Conservation (phyloP, 2,888 invertebrate species). For the Agriopis leucophaearia region DNA sequence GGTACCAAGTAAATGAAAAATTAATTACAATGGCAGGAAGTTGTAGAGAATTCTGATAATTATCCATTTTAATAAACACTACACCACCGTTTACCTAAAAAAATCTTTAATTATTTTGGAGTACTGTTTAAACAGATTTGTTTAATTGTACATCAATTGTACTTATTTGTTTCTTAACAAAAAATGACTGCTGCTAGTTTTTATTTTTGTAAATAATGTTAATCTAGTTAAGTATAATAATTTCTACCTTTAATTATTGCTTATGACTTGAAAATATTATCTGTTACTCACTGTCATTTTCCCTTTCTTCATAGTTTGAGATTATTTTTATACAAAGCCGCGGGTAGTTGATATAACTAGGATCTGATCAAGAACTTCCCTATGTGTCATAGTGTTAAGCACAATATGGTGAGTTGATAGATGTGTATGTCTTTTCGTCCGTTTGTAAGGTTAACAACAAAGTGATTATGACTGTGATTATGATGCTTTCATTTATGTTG, state of each 20-base stretch:
- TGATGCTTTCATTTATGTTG: too few species aligned
- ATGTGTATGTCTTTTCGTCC: too few species aligned
- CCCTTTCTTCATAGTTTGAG: too few species aligned
- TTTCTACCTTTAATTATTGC: conserved; percentile 37
- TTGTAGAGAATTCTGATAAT: conserved; percentile 18
- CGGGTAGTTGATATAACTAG: too few species aligned
- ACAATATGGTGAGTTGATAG: too few species aligned
- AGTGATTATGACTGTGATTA: too few species aligned
- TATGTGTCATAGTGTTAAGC: too few species aligned
- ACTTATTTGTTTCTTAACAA: conserved; percentile 19
- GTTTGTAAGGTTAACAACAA: too few species aligned
- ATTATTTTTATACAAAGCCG: too few species aligned
- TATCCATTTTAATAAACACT: neutral
- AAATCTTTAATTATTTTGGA: conserved; percentile 9
- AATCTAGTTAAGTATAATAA: conserved; percentile 14
- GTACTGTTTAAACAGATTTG: conserved; percentile 1
- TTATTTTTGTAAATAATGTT: conserved; percentile 13
- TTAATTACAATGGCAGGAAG: conserved; percentile 52
- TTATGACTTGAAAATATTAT: conserved; percentile 28
- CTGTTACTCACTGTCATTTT: too few species aligned
- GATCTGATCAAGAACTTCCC: too few species aligned
- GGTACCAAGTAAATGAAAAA: conserved; percentile 54
- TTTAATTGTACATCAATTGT: conserved; percentile 18
- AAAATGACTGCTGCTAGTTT: neutral
- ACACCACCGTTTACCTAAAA: conserved; percentile 6